Conservation (phyloP, 2,888 invertebrate species). For the Bombyx huttoni region DNA sequence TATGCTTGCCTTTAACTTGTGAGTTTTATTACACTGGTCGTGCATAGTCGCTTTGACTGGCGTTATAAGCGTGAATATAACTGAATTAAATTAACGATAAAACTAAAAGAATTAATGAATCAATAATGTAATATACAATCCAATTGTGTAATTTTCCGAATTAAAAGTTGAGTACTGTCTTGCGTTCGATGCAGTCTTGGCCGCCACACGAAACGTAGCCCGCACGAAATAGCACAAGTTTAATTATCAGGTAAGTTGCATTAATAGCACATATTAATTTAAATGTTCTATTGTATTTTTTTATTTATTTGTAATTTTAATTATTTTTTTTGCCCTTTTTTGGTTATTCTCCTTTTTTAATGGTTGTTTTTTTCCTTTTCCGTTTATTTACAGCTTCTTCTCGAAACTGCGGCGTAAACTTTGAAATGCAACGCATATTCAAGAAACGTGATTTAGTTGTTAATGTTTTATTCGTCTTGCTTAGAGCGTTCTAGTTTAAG, state of each 20-base stretch:
- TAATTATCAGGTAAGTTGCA: neutral
- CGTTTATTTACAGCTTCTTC: constrained; percentile 43
- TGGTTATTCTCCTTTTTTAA: neutral
- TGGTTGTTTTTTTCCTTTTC: neutral
- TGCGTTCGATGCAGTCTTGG: neutral
- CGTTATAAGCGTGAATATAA: no score
- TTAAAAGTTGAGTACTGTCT: neutral
- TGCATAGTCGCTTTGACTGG: no score
- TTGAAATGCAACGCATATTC: constrained; percentile 21
- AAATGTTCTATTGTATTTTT: neutral
- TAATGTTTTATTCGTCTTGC: neutral
- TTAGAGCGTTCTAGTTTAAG: neutral
- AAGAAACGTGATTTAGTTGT: constrained; percentile 4
- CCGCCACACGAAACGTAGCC: neutral
- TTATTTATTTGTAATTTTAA: neutral
- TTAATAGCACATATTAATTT: neutral
- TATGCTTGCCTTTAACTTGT: no score
- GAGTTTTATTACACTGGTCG: no score
- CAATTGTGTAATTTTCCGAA: neutral
- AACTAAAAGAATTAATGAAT: no score
- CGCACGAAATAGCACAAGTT: neutral
- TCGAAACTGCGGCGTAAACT: constrained; percentile 58
- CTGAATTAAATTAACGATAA: no score
- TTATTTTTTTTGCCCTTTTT: neutral
- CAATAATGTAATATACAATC: no score